Evolutionary conservation across 2,113 vertebrate genomes (phyloP).

Genomic region (Pelusios castaneus): DNA sequence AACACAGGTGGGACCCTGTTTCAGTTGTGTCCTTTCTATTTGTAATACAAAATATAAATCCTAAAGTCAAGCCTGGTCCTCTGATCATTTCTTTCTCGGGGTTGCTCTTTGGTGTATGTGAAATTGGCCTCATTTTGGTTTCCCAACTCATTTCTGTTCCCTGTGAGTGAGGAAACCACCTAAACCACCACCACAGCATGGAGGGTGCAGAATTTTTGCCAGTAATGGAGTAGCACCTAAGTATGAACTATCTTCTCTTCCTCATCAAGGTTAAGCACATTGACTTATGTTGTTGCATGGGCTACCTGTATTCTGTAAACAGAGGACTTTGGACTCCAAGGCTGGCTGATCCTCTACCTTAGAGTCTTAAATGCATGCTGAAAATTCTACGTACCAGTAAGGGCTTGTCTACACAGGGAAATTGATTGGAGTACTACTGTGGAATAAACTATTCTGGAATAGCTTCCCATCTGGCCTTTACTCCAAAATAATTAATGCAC

Average conservation of each 20-base stretch:
- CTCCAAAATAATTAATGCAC: background rate
- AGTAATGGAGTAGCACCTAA: background rate
- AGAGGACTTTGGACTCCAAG: background rate
- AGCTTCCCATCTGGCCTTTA: background rate
- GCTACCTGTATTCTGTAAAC: background rate
- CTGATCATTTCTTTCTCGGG: rapidly evolving
- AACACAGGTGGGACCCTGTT: background rate
- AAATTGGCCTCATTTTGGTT: background rate
- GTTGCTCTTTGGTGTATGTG: background rate
- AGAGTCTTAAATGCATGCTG: background rate
- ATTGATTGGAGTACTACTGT: background rate
- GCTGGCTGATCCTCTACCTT: background rate
- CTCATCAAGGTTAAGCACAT: background rate
- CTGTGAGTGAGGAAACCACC: background rate
- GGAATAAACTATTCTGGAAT: background rate
- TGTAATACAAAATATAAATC: background rate
- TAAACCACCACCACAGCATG: background rate
- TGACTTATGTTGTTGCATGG: background rate
- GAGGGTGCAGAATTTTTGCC: background rate
- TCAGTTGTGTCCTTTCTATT: background rate
- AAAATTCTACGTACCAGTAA: background rate
- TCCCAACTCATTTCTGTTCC: background rate
- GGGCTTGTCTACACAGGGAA: background rate
- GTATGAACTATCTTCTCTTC: background rate
- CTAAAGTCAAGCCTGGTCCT: background rate